These are phyloP conservation scores for Ctenopoma multispine DNA, from an alignment of 2,797 vertebrate genomes.

Conservation along the genomic window DNA sequence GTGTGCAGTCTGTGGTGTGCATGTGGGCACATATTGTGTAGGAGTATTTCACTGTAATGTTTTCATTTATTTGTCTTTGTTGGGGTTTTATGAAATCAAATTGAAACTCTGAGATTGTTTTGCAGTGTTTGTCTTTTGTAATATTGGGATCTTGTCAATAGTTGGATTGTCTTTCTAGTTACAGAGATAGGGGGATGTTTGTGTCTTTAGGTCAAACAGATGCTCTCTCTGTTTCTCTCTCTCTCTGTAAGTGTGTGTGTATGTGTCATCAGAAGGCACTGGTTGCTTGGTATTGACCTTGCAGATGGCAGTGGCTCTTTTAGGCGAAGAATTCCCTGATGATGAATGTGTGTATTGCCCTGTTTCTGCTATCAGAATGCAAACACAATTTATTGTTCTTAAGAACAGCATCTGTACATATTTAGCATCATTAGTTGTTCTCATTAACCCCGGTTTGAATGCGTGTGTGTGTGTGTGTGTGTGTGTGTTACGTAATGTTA, in stretches of 20 bases:
- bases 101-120: conserved; percentile 4
- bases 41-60: neutral
- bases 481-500: conserved; percentile 71
- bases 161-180: conserved; percentile 1
- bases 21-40: neutral
- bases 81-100: conserved; percentile 10
- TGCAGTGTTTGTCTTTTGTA: neutral
- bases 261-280: conserved; percentile 35
- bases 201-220: conserved; percentile 63
- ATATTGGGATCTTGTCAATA: neutral
- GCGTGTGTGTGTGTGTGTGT: conserved; percentile 43
- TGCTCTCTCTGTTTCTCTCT: conserved; percentile 42
- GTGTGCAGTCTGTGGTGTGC: conserved; percentile 8
- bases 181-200: conserved; percentile 21
- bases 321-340: conserved; percentile 11
- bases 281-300: conserved; percentile 59
- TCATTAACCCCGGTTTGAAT: conserved; percentile 51
- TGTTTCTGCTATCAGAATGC: conserved; percentile 11
- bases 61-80: neutral
- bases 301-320: conserved; percentile 29
- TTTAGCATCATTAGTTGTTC: conserved; percentile 14
- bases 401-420: conserved; percentile 53
- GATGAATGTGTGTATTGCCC: conserved; percentile 32
- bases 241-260: conserved; percentile 17
- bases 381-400: conserved; percentile 14